phyloP scores from a whole-genome alignment of 2,797 vertebrate species.

The Rhincodon typus region DNA sequence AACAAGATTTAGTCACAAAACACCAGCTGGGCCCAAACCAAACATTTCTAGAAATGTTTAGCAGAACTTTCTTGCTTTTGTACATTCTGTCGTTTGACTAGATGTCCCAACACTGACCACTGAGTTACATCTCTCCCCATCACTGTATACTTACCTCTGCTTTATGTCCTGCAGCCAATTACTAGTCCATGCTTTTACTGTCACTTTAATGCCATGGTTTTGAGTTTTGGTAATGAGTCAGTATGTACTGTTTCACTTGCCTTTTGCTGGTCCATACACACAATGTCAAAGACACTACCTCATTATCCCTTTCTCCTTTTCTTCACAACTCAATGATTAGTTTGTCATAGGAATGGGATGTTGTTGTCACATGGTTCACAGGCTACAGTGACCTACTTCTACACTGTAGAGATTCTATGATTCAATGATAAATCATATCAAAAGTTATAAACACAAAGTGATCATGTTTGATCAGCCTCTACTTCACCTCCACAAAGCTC shows the following conservation, averaged over 20 bases:
- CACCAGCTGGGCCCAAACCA: not conserved
- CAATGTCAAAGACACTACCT: not conserved
- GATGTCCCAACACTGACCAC: not conserved
- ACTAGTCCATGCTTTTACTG: not conserved
- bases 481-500: too few species aligned
- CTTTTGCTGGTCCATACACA: not conserved
- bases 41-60: not conserved
- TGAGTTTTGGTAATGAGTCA: not conserved
- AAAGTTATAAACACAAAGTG: not conserved
- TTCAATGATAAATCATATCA: too few species aligned
- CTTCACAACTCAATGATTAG: not conserved
- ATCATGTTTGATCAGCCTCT: not conserved
- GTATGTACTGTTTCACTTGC: not conserved
- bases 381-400: too few species aligned
- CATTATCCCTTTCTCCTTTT: not conserved
- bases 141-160: not conserved
- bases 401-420: too few species aligned
- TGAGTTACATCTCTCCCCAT: not conserved
- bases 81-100: not conserved
- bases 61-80: not conserved
- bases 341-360: not conserved
- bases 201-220: not conserved
- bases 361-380: not conserved
- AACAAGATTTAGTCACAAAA: not conserved
- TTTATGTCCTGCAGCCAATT: not conserved